Conservation (phyloP, 2,113 vertebrate species). For the Zosterops hypoxanthus region DNA sequence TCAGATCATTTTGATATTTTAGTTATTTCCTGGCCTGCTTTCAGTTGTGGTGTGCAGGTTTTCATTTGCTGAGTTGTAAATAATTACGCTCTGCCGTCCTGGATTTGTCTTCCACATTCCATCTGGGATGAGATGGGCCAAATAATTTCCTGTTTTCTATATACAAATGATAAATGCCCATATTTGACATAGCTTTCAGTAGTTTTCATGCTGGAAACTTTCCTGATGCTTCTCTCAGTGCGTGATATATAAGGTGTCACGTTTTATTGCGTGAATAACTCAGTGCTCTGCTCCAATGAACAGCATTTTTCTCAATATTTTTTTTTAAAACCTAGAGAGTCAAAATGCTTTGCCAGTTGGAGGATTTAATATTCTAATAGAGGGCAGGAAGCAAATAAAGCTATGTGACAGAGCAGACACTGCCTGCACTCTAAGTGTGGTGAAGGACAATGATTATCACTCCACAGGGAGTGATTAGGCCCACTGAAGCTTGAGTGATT, state of each 20-base stretch:
- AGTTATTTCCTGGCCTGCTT: conserved; percentile 73
- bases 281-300: background rate
- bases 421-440: background rate
- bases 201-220: conserved; percentile 58
- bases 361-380: conserved; percentile 39
- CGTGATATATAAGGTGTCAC: background rate
- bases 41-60: conserved; percentile 67
- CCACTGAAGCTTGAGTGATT: conserved; percentile 55
- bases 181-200: conserved; percentile 68
- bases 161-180: conserved; percentile 72
- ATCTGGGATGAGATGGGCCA: conserved; percentile 73
- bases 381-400: conserved; percentile 41
- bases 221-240: conserved; percentile 46
- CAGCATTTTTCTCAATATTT: background rate
- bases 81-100: conserved; percentile 55
- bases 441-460: conserved; percentile 57
- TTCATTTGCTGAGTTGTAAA: conserved; percentile 58
- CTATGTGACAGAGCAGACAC: conserved; percentile 40
- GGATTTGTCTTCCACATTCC: conserved; percentile 72
- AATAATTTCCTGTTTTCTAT: conserved; percentile 78
- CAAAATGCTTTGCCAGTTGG: background rate
- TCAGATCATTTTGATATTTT: conserved; percentile 70
- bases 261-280: background rate
- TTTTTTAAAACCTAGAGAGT: background rate
- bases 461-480: conserved; percentile 50